Conservation (phyloP, 1,140 invertebrate species). For the Aphaenogaster floridana region DNA sequence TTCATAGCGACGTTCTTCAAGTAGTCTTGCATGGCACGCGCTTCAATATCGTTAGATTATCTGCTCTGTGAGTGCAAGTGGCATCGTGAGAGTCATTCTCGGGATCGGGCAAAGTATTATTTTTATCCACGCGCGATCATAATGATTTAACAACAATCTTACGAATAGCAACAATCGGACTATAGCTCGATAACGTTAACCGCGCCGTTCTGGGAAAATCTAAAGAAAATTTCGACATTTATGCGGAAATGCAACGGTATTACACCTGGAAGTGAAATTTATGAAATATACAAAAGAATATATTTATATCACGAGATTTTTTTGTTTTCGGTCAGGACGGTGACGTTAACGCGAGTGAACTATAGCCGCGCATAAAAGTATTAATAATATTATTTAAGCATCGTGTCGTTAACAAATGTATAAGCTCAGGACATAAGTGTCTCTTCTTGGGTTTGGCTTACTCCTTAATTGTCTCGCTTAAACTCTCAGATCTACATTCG, state of each 20-base stretch:
- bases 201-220: conserved; percentile 66
- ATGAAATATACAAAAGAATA: conserved; percentile 9
- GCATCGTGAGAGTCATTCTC: conserved; percentile 73
- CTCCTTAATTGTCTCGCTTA: conserved; percentile 70
- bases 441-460: conserved; percentile 75
- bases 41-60: conserved; percentile 19
- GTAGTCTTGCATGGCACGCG: conserved; percentile 69
- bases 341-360: conserved; percentile 81
- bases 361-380: conserved; percentile 85
- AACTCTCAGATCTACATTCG: conserved; percentile 44
- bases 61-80: conserved; percentile 69
- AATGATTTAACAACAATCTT: conserved; percentile 86
- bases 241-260: not conserved
- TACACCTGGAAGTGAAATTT: not conserved
- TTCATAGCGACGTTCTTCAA: conserved; percentile 70
- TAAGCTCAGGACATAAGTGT: conserved; percentile 86
- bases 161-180: conserved; percentile 86
- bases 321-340: conserved; percentile 48
- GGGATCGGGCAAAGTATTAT: conserved; percentile 77
- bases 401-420: conserved; percentile 86
- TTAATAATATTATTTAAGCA: conserved; percentile 86
- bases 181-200: conserved; percentile 81
- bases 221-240: conserved; percentile 13
- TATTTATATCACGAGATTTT: not conserved
- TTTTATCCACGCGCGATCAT: conserved; percentile 83